phyloP scores from a whole-genome alignment of 1,140 invertebrate genomes.

The Idris sp. region DNA sequence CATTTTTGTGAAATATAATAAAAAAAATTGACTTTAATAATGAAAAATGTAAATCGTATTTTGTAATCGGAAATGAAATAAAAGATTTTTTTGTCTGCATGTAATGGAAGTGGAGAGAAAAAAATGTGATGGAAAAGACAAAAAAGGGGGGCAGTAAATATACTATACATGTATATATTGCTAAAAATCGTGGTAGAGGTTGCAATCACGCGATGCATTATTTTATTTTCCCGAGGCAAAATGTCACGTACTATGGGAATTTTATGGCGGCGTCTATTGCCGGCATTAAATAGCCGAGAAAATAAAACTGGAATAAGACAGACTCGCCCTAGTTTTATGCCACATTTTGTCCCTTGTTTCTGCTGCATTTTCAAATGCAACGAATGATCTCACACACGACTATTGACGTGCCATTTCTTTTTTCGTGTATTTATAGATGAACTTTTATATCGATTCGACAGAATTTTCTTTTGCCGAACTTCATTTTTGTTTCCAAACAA shows the following conservation, averaged over 20 bases:
- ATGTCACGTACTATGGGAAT: constrained; percentile 67
- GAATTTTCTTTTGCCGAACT: not conserved
- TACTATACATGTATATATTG: no score
- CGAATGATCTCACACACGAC: constrained; percentile 18
- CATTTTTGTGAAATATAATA: no score
- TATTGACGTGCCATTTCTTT: constrained; percentile 26
- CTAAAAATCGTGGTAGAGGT: constrained; percentile 61
- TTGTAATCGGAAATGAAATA: constrained; percentile 11
- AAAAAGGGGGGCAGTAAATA: constrained; percentile 22
- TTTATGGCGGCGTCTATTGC: constrained; percentile 65
- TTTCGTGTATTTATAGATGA: constrained; percentile 16
- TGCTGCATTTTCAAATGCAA: constrained; percentile 29
- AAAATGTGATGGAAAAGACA: constrained; percentile 29
- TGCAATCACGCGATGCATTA: constrained; percentile 69
- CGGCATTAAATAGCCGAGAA: no score
- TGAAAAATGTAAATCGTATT: constrained; percentile 7
- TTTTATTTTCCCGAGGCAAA: constrained; percentile 61
- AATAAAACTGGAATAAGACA: constrained; percentile 40
- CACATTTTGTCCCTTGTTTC: constrained; percentile 22
- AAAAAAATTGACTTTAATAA: no score
- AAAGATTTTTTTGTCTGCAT: constrained; percentile 11
- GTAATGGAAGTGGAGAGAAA: constrained; percentile 9
- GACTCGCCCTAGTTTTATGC: constrained; percentile 19
- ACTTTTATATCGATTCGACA: constrained; percentile 9
- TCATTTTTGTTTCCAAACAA: not conserved